phyloP scores from a whole-genome alignment of 2,888 invertebrate genomes.

The Dicranocentrus wangi region DNA sequence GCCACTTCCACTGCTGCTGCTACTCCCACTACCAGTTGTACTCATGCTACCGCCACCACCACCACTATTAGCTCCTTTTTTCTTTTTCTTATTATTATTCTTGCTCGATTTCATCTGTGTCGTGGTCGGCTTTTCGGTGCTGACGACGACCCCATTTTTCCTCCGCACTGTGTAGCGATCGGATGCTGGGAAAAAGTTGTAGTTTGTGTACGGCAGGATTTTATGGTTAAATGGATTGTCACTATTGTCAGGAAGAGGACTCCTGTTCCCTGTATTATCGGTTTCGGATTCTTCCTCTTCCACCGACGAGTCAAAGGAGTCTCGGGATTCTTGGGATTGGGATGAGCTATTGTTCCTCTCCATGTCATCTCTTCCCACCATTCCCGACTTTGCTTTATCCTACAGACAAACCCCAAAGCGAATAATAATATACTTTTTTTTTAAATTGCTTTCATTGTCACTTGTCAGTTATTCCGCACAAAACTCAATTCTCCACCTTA shows the following conservation, averaged over 20 bases:
- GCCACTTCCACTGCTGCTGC: constrained; percentile 8
- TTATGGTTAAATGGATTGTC: constrained; percentile 36
- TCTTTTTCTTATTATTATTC: background rate
- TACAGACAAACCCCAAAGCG: too few relatives aligned
- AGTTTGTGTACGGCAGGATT: constrained; percentile 27
- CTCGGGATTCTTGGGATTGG: too few relatives aligned
- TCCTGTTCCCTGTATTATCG: background rate
- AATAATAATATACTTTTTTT: too few relatives aligned
- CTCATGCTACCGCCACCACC: background rate
- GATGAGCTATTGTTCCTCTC: background rate
- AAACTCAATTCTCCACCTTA: too few relatives aligned
- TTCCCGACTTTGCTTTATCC: background rate
- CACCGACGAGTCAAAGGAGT: background rate
- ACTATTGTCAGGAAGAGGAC: constrained; percentile 6
- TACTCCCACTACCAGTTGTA: background rate
- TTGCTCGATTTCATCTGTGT: background rate
- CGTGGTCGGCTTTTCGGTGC: too few relatives aligned
- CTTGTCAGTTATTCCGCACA: too few relatives aligned
- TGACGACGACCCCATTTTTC: constrained; percentile 7
- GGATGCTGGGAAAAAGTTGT: constrained; percentile 37
- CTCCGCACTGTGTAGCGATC: constrained; percentile 37
- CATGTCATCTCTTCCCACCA: background rate
- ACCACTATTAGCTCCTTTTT: background rate
- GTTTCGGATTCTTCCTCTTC: background rate
- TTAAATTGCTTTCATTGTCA: too few relatives aligned